Evolutionary conservation across 2,888 invertebrate species (phyloP), one percentile per base, ranked within the genome.

Genomic region (Diloba caeruleocephala): DNA sequence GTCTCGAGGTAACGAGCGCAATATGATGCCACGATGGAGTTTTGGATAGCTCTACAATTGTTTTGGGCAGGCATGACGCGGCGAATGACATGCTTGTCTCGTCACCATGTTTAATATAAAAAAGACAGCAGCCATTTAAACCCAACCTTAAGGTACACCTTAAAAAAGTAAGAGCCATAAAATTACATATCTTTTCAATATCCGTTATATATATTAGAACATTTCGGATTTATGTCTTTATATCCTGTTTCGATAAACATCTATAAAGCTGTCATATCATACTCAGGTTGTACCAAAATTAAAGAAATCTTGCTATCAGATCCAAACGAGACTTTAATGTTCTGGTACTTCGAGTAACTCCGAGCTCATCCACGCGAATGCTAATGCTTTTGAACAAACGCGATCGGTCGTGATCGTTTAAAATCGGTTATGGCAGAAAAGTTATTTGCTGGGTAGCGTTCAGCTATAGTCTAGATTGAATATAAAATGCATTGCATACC

Each of bases 321-420:
- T 61, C 53, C 44, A 58, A 63, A 49, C 55, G 59, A 53, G 59
- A 15, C 54, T 50, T 63, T 67, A 63, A 67, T 63, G 67, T 66
- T 46, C 55, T 44, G 44, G 63, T 38, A 59, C 55, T 63, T 55
- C 31, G 23, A 50, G 57, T 62, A 50, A 63, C 66, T 59, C 42
- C 26, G 49, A 48, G 55, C 60, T 52, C 67, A 67, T 52, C 43
- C 51, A 53, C 45, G 54, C 42, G 66, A 45, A 54, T 39, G 45
- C 58, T 66, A 66, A 66, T 66, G 66, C 66, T 54, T 63, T 62
- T 54, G 62, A 66, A 62, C 52, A 45, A 60, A 67, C 45, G 49
- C 60, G 53, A 60, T 68, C 60, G 60, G 41, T 34, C 45, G 56
- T 36, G 46, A 60, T 55, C 51, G 49, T 67, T 67, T 63, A 63